phyloP scores from a whole-genome alignment of 2,888 invertebrate genomes.

The Lydus trimaculatus region DNA sequence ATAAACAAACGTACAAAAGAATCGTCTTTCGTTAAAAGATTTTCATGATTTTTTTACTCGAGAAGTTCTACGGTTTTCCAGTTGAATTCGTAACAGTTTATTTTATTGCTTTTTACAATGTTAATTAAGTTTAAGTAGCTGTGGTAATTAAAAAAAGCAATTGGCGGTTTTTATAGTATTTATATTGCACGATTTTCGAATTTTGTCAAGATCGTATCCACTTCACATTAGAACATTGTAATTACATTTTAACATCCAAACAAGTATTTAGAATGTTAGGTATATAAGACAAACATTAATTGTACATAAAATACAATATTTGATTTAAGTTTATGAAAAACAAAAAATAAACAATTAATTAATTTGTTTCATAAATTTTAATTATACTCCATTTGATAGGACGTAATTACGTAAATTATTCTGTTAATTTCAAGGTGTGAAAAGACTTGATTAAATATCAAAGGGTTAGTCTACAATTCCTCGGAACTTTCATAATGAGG shows the following conservation, averaged over 20 bases:
- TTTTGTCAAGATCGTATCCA: background rate
- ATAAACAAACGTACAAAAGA: too few species aligned
- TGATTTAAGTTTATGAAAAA: too few species aligned
- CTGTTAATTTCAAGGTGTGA: background rate
- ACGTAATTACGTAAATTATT: background rate
- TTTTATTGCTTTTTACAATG: background rate
- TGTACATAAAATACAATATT: too few species aligned
- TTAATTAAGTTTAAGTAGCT: background rate
- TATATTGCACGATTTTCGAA: background rate
- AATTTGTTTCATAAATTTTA: background rate
- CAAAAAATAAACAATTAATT: background rate
- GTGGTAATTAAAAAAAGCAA: background rate
- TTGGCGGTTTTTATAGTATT: background rate
- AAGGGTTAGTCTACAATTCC: background rate
- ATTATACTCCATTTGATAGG: background rate
- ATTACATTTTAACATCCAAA: background rate
- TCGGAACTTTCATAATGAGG: background rate
- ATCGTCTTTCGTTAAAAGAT: too few species aligned
- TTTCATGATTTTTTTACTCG: too few species aligned
- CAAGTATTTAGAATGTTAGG: background rate
- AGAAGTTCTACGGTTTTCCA: too few species aligned
- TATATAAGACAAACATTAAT: too few species aligned
- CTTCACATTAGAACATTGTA: background rate
- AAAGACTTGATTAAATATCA: background rate
- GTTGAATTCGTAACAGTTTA: too few species aligned